Conservation (phyloP, 1,140 invertebrate species). For the Adelges cooleyi region DNA sequence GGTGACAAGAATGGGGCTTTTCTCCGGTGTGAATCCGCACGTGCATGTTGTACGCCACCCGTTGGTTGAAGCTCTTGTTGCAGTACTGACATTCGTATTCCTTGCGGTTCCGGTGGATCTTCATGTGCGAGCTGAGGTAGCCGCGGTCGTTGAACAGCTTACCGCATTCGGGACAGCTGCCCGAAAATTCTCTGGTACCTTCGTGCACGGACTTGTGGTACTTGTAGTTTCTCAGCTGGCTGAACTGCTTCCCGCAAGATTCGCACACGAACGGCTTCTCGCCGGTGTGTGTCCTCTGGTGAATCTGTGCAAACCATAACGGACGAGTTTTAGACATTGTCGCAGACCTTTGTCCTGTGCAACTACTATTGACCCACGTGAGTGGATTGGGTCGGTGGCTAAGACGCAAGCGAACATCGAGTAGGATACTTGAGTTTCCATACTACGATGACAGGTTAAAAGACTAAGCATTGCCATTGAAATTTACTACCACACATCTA, state of each 20-base stretch:
- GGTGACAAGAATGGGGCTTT: conserved; percentile 71
- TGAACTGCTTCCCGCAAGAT: conserved; percentile 46
- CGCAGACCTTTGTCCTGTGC: too few species aligned
- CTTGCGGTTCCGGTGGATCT: conserved; percentile 35
- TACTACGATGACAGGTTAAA: too few species aligned
- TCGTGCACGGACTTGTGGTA: conserved; percentile 35
- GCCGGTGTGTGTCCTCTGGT: conserved; percentile 55
- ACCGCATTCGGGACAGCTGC: conserved; percentile 45
- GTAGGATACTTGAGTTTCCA: too few species aligned
- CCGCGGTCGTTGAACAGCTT: conserved; percentile 46
- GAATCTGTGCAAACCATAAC: conserved; percentile 36
- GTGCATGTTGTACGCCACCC: conserved; percentile 67
- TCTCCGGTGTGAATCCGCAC: conserved; percentile 65
- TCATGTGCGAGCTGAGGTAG: conserved; percentile 38
- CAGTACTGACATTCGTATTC: conserved; percentile 46
- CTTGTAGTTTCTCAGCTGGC: conserved; percentile 35
- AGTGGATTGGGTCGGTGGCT: too few species aligned
- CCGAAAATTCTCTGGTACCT: conserved; percentile 37
- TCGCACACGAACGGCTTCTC: conserved; percentile 51
- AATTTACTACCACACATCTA: too few species aligned
- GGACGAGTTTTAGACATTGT: not conserved
- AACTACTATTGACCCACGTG: too few species aligned
- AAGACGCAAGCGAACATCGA: too few species aligned
- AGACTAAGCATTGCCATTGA: too few species aligned
- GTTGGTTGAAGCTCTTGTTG: conserved; percentile 56